phyloP scores from a whole-genome alignment of 2,113 vertebrate species.

The Tetraodon nigroviridis region DNA sequence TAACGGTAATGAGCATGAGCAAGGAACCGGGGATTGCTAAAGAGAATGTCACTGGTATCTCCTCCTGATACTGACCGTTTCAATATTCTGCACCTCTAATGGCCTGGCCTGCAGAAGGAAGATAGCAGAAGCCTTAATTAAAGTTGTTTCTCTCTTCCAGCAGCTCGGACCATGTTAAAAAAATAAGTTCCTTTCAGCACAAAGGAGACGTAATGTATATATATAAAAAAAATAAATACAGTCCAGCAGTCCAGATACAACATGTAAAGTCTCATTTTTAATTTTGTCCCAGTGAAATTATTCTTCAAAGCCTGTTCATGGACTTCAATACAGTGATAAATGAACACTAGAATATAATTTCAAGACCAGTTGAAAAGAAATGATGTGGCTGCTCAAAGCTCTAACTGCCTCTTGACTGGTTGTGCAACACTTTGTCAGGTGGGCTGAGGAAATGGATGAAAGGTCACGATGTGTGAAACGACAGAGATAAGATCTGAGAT shows the following conservation, averaged over 20 bases:
- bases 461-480: background rate
- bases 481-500: background rate
- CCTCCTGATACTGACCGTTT: conserved; percentile 11
- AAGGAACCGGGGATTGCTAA: background rate
- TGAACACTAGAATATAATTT: background rate
- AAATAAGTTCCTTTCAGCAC: no score
- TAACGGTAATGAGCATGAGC: no score
- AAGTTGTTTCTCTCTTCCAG: conserved; percentile 6
- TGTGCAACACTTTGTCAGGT: background rate
- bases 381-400: no score
- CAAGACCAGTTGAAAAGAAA: background rate
- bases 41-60: background rate
- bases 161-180: background rate
- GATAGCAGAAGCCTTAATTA: conserved; percentile 36
- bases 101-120: conserved; percentile 19
- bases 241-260: background rate
- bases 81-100: conserved; percentile 12
- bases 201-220: no score
- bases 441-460: background rate
- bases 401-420: background rate
- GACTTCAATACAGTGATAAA: background rate
- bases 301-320: background rate
- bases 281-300: background rate
- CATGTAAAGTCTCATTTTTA: background rate
- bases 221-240: background rate